Base-by-base conservation (phyloP, 1,140 invertebrate genomes). In the Nixonia krombeini region DNA sequence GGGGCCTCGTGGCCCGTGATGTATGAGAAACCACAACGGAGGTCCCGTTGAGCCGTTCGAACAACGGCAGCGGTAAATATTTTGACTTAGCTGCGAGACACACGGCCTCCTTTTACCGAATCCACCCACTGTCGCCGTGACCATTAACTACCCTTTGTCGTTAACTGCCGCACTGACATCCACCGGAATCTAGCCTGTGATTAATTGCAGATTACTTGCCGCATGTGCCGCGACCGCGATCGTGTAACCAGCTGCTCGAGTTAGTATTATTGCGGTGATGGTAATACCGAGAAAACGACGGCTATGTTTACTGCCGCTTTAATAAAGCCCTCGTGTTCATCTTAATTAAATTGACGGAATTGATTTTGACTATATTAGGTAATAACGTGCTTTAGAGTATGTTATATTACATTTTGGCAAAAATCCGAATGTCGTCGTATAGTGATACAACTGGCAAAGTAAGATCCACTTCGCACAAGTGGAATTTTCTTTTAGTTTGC, bases 121-220 rank as follows among this genome's bases (percentile, higher is more conserved):
- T 61, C 38, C 56, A 31, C 44, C 63, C 50, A 53, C 50, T 55
- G 63, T 61, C 56, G 40, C 56, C 46, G 56, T 45, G 31, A 45
- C 64, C 56, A 67, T 61, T 61, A 68, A 68, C 64, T 52, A 68
- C 57, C 56, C 52, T 68, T 68, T 61, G 56, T 61, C 57, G 64
- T 47, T 56, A 56, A 68, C 57, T 62, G 57, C 40, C 41, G 56
- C 57, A 41, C 46, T 57, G 64, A 61, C 64, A 42, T 40, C 25
- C 52, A 26, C 64, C 64, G 64, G 64, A 62, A 68, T 68, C 52
- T 44, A 53, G 46, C 29, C 31, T 8, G 45, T 68, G 65, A 68
- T 62, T 62, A 68, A 68, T 62, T 23, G 53, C 45, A 38, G 53
- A 62, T 57, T 68, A 58, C 57, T 62, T 47, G 33, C 41, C 52